Evolutionary conservation across 2,797 vertebrate genomes (phyloP), one percentile per base, ranked within the genome.

Genomic region (Peromyscus nudipes): DNA sequence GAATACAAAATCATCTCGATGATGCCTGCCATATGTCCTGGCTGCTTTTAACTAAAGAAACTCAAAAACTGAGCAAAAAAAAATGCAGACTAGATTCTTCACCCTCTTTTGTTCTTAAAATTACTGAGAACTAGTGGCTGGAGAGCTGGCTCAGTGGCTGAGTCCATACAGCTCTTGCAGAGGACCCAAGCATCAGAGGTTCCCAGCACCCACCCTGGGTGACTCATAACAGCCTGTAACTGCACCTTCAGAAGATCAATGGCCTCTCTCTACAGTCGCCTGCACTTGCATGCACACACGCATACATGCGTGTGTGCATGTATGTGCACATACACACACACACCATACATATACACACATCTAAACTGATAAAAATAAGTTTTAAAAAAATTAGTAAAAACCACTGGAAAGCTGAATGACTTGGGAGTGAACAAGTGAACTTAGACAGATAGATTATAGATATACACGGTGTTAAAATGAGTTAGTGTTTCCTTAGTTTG

Each of bases 91-190:
- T 8, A 92, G 77, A 95, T 40, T 82, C 75, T 55, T 94, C 60
- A 60, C 75, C 73, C 57, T 69, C 87, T 91, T 89, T 83, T 37
- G 75, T 89, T 95, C 69, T 95, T 80, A 91, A 94, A 95, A 95
- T 95, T 60, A 94, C 92, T 19, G 87, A 87, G 91, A 96, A 81
- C 25, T 8, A 9, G 81, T 67, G 23, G 17, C 13, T 55, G 23
- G 16, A 73, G 67, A 55, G 49, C 55, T 19, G 46, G 16, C 27
- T 82, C 21, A 0, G 12, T 4, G 13, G 55, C 8, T 29, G 49
- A 71, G 8, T 12, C 4, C n/a, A 40, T 25, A 31, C n/a, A 55
- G 65, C 4, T 73, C 49, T 57, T 87, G 8, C n/a, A 57, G 49
- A 73, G 49, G 27, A 31, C 8, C 23, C 14, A 40, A 55, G 23